phyloP scores from a whole-genome alignment of 2,797 vertebrate species.

The Valencia hispanica region DNA sequence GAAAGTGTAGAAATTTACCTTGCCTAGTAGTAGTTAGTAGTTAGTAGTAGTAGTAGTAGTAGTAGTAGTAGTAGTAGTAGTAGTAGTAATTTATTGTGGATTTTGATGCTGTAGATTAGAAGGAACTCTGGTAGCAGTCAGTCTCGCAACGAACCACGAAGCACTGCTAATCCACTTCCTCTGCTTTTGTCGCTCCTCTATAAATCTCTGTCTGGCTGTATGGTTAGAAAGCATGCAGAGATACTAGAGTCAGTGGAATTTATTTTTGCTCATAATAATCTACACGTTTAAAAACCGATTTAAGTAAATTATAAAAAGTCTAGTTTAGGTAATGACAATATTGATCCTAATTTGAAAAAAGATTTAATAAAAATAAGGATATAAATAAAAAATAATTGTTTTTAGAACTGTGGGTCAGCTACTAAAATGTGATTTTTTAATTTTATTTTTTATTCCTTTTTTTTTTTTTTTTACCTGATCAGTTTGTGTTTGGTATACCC shows the following conservation, averaged over 20 bases:
- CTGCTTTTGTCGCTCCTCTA: not conserved
- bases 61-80: no score
- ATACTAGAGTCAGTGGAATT: not conserved
- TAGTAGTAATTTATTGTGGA: no score
- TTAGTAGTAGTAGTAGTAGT: no score
- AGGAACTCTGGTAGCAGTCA: not conserved
- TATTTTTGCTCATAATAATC: not conserved
- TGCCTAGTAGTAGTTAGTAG: no score
- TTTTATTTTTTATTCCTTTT: no score
- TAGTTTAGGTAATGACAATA: no score
- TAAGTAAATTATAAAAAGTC: no score
- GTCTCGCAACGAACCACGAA: not conserved
- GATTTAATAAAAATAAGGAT: not conserved
- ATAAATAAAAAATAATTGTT: not conserved
- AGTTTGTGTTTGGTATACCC: not conserved
- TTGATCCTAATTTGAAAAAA: not conserved
- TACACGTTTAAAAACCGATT: not conserved
- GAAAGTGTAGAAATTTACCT: no score
- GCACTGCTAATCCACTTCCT: not conserved
- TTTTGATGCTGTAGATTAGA: not conserved
- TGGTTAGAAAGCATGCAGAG: not conserved
- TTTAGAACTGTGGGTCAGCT: not conserved
- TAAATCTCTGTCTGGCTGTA: not conserved
- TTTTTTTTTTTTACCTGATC: not conserved
- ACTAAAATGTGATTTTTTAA: no score